Base-by-base conservation (phyloP, 1,140 invertebrate genomes). In the Dysdera silvatica region DNA sequence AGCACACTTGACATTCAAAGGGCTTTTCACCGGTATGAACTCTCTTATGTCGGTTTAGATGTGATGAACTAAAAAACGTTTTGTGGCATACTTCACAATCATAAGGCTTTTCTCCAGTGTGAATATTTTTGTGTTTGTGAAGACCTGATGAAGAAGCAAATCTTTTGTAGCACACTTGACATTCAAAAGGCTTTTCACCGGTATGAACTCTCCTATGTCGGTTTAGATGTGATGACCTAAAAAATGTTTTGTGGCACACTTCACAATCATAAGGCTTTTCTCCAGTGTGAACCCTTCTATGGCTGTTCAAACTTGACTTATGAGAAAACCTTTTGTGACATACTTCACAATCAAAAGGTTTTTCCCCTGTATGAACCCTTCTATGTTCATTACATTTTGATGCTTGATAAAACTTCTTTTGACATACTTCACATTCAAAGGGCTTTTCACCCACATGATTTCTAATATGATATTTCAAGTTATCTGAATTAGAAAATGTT, bases 401-500 rank as follows among this genome's bases (percentile, higher is more conserved):
- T 58, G 48, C 33, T 23, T 24, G 6, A 12, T 37, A 45, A 47
- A 66, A 69, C 18, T 10, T 24, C 26, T 45, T 54, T n/a, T 78
- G 78, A 65, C 80, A 81, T 0, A 73, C 72, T 3, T 77, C 73
- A 66, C 81, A 81, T 20, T 77, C 76, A 10, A 70, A 77, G 5
- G 75, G 71, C 4, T 72, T 12, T 76, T 76, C 65, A 79, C 78
- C 5, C 74, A 64, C 49, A 47, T 66, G 63, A 8, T 26, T 7
- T 18, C 14, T 23, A 7, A 40, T 5, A 54, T 66, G 63, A 2
- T 28, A 52, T 47, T 54, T 60, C 14, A 60, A 29, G 18, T 5
- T 8, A 10, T 10, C 24, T 12, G 24, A 26, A 5, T 28, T 6
- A 8, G 48, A 12, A 76, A 92, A 92, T 73, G 88, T 89, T 73